Conservation (phyloP, 2,113 vertebrate species). For the Bubo bubo region DNA sequence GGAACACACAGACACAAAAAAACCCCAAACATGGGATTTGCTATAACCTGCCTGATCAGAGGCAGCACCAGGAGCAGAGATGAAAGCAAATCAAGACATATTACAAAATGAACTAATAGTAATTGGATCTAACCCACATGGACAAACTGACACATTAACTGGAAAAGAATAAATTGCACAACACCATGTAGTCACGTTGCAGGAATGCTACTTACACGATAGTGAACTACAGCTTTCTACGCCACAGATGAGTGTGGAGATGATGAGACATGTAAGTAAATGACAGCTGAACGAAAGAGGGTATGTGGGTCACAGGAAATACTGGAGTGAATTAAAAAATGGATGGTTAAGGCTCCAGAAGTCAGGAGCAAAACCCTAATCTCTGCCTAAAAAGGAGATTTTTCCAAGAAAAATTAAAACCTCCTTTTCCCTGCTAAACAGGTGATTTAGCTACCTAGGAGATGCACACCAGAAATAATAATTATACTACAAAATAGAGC, state of each 20-base stretch:
- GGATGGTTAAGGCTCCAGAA: neutral
- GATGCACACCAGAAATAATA: neutral
- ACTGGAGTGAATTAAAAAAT: neutral
- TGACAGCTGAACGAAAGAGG: neutral
- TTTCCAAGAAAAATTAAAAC: neutral
- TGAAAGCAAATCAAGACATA: conserved; percentile 16
- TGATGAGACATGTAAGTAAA: neutral
- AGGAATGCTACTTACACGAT: neutral
- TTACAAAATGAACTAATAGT: conserved; percentile 38
- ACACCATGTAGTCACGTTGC: neutral
- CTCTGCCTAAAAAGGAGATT: neutral
- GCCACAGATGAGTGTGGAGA: neutral
- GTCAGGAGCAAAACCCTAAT: neutral
- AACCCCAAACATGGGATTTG: neutral
- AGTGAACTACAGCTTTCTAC: neutral
- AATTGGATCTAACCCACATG: conserved; percentile 14
- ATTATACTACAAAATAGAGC: neutral
- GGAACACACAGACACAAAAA: neutral
- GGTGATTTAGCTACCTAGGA: neutral
- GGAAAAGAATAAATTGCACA: conserved; percentile 20
- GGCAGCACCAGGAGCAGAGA: neutral
- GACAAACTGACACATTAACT: conserved; percentile 39
- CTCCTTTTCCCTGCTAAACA: neutral
- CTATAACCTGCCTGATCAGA: neutral
- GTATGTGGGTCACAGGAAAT: neutral